These are phyloP conservation scores for Pogonomyrmex californicus DNA, from an alignment of 1,140 invertebrate genomes.

Conservation along the genomic window DNA sequence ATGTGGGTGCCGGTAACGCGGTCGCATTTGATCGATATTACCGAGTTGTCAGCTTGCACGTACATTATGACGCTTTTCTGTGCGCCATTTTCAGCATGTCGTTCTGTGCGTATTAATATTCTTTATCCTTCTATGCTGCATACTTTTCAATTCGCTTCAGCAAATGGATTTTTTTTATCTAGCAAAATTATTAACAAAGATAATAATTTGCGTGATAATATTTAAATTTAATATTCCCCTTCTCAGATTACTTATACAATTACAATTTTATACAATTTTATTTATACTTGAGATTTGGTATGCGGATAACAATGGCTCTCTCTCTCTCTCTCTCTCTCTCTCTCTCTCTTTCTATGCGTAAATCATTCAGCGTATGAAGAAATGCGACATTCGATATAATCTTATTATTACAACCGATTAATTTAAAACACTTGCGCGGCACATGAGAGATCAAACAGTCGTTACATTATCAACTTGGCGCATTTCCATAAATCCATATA, in stretches of 20 bases:
- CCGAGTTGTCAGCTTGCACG: conserved; percentile 55
- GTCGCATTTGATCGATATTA: conserved; percentile 65
- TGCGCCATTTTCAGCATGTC: conserved; percentile 43
- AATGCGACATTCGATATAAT: neutral
- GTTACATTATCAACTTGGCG: conserved; percentile 4
- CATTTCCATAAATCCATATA: conserved; percentile 48
- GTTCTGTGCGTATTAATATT: conserved; percentile 32
- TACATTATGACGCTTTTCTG: conserved; percentile 60
- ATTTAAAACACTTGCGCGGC: conserved; percentile 5
- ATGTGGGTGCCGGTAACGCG: conserved; percentile 63
- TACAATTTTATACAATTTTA: neutral
- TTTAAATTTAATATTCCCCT: conserved; percentile 12
- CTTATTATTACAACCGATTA: conserved; percentile 33
- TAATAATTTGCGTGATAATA: neutral
- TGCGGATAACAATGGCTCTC: neutral
- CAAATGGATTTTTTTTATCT: neutral
- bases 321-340: no score
- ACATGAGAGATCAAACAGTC: conserved; percentile 22
- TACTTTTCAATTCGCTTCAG: neutral
- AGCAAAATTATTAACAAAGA: neutral
- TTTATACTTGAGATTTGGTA: neutral
- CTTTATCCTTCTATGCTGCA: neutral
- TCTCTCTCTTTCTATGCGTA: neutral
- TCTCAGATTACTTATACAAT: neutral
- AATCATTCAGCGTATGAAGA: neutral